Base-by-base conservation (phyloP, 2,888 invertebrate species). In the Drosophila algonquin region DNA sequence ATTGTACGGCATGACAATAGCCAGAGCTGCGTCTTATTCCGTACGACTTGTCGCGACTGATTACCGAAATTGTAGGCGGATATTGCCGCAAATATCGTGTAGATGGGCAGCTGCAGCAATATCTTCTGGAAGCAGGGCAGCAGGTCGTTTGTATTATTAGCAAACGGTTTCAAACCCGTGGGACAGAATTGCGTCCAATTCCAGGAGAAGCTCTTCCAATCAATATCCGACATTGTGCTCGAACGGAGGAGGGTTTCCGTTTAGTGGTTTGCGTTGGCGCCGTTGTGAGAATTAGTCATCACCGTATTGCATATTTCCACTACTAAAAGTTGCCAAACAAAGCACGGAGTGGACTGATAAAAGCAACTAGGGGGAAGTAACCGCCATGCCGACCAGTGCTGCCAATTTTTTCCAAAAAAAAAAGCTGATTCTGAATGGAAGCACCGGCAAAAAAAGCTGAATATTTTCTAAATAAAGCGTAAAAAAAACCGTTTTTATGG, bases 51-150 rank as follows among this genome's bases (percentile, higher is more conserved):
- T 70, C 94, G 93, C 63, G 93, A 93, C 81, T 95, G 94, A 77
- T 94, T 94, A 12, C 97, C 97, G 78, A 96, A 94, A 90, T 96
- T 95, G 92, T 95, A 98, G 0, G 96, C 95, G n/a, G 98, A 98
- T 52, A 94, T 91, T 16, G 95, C 93, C 4, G 97, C 96, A 78
- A 98, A 93, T 44, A 97, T 86, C 53, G 94, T 93, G 85, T 95
- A 94, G 50, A 95, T 91, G 16, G 98, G 97, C 80, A 96, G 94
- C 91, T 96, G 95, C 44, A 98, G 93, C 88, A 95, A 95, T 57
- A 97, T 92, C 92, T 96, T 95, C 92, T 97, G 97, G 90, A 98
- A 98, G 92, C 98, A 98, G 65, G 95, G 93, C 63, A 96, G 95
- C 83, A 98, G 94, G 92, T 97, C 97, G 89, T 95, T 95, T 44